Base-by-base conservation (phyloP, 2,113 vertebrate species). In the Dromaius novaehollandiae region DNA sequence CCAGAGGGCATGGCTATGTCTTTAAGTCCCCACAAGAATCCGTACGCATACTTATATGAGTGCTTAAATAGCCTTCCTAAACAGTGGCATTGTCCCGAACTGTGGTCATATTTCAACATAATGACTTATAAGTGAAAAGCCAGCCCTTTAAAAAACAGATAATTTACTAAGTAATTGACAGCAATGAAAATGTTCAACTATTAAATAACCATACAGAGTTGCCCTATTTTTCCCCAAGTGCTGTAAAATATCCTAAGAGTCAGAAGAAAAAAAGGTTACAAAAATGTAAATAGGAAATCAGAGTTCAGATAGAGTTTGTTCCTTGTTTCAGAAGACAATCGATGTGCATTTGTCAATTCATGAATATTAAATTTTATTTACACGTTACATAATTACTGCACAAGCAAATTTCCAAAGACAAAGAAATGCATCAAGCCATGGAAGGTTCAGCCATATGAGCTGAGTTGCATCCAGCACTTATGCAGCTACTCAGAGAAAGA, bases 121-220 rank as follows among this genome's bases (percentile, higher is more conserved):
- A 94, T 65, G 48, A 63, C 58, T 85, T 89, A 36, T 2, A 78
- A 86, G 40, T 68, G 74, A 86, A 68, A 93, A 93, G 44, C 40
- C 75, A 88, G 34, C 13, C 26, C 53, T 86, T 94, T 77, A 83
- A 90, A 91, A 94, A n/a, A 26, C 24, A 86, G 18, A 65, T 66
- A 5, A 84, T 89, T 93, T 87, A 89, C 6, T 74, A 53, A 38
- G 11, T 48, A 95, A 82, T 94, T 92, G 89, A 40, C 84, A 91
- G 44, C 66, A 87, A 32, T 55, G 28, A 91, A 63, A 28, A 91
- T 42, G 25, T 77, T 56, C 77, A 91, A 1, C 56, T 65, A 40
- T 4, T 87, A 92, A 89, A 91, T n/a, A 88, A 66, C 9, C 26
- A 85, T 28, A 74, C 24, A 92, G 36, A 11, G n/a, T 92, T 78